These are phyloP conservation scores for Lerista edwardsae DNA, from an alignment of 2,797 vertebrate genomes.

Conservation along the genomic window DNA sequence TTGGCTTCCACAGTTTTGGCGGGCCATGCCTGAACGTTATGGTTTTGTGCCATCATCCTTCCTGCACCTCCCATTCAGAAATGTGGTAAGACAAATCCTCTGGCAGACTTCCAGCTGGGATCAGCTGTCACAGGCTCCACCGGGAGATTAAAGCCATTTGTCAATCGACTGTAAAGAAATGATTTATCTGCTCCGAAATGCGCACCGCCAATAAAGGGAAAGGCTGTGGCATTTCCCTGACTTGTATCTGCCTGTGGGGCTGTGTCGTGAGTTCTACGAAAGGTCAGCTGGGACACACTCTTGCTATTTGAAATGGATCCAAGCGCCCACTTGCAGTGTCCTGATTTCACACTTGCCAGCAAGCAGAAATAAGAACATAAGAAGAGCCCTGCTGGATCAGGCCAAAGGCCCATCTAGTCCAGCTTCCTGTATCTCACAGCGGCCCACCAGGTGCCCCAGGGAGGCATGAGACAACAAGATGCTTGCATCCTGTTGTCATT, in stretches of 20 bases:
- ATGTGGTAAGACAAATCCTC: not conserved
- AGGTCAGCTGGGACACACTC: not conserved
- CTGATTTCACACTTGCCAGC: no score
- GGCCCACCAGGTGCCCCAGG: no score
- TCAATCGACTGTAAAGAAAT: slow-evolving; percentile 39
- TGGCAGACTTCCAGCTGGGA: slow-evolving; percentile 1
- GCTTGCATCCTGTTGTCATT: no score
- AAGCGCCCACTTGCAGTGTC: rapidly evolving
- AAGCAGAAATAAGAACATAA: no score
- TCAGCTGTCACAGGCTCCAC: slow-evolving; percentile 22
- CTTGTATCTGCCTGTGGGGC: no score
- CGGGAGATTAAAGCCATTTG: not conserved
- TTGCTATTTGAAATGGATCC: slow-evolving; percentile 6
- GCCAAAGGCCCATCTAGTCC: no score
- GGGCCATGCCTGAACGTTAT: not conserved
- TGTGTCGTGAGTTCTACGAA: not conserved
- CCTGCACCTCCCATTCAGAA: not conserved
- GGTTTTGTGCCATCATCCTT: not conserved
- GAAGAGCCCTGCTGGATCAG: no score
- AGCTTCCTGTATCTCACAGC: no score
- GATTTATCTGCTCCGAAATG: slow-evolving; percentile 24
- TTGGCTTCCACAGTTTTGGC: not conserved
- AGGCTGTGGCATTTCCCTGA: slow-evolving; percentile 25
- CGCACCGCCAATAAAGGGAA: slow-evolving; percentile 41
- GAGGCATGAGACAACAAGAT: no score